Base-by-base conservation (phyloP, 2,113 vertebrate species). In the Gadus macrocephalus region DNA sequence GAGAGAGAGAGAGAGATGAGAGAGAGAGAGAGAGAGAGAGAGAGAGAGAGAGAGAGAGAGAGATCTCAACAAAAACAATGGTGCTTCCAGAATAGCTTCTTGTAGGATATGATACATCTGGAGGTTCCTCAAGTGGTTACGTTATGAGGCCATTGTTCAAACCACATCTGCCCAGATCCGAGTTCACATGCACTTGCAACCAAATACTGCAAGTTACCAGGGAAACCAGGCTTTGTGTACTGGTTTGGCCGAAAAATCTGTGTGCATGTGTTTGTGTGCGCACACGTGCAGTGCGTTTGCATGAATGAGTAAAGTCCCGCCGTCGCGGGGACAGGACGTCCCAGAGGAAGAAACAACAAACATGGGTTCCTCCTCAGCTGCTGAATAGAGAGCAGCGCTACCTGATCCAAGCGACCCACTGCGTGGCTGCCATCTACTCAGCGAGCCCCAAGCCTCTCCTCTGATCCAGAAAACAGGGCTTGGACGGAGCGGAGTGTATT, bases 351-450 rank as follows among this genome's bases (percentile, higher is more conserved):
- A 75, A 81, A 73, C 69, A 67, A 63, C 64, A 71, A 74, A 75
- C 62, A 68, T 76, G 76, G 19, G 72, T 80, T 78, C 49, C 81
- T 77, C 19, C 71, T 1, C 62, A 75, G 79, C 71, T 42, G 4
- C 70, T 2, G 62, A 78, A 78, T 73, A 71, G 11, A 86, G 69
- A 19, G 67, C 71, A 81, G 77, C 75, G 79, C 74, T 60, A 81
- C 77, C 77, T 77, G 85, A 88, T 80, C 81, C 42, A 49, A 49
- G 11, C 42, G 42, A 49, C 6, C 12, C 42, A 9, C 42, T 49
- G 8, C 9, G 8, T 9, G 2, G 2, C 42, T 49, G 42, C 42
- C 42, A 12, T 49, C 42, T 49, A 49, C 11, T 14, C 42, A 49
- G 6, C 9, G 9, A 49, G 9, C 42, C 42, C 8, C 3, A 49